Evolutionary conservation across 2,888 invertebrate species (phyloP).

Genomic region (Philereme vetulata): DNA sequence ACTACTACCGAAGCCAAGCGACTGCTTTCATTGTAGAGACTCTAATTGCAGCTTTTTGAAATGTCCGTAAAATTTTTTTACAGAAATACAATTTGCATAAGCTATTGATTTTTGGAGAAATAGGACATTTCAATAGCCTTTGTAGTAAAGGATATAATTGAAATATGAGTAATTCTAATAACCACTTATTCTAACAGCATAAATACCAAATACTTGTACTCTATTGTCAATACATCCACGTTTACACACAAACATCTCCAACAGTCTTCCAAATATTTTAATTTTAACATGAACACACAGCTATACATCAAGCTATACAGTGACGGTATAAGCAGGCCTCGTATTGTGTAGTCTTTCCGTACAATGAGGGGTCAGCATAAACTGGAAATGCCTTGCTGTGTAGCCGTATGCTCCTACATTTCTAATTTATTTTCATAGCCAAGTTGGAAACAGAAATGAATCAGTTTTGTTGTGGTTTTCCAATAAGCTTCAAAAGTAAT

Average conservation of each 20-base stretch:
- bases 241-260: constrained; percentile 33
- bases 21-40: too few relatives aligned
- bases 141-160: constrained; percentile 5
- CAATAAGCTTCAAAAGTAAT: not conserved
- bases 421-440: constrained; percentile 19
- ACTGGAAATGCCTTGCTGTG: too few relatives aligned
- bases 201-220: constrained; percentile 47
- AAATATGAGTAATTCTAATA: constrained; percentile 41
- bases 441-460: constrained; percentile 2
- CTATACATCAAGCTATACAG: too few relatives aligned
- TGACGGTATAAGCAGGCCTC: too few relatives aligned
- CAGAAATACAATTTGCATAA: constrained; percentile 9
- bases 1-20: too few relatives aligned
- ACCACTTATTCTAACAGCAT: constrained; percentile 51
- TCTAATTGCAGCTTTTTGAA: constrained; percentile 4
- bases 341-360: too few relatives aligned
- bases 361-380: too few relatives aligned
- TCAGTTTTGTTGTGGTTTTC: not conserved
- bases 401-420: not conserved
- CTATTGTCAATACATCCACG: constrained; percentile 54
- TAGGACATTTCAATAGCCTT: constrained; percentile 5
- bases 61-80: not conserved
- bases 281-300: not conserved
- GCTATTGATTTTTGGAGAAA: not conserved
- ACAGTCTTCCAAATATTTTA: constrained; percentile 41